Evolutionary conservation across 2,113 vertebrate genomes (phyloP), one percentile per base, ranked within the genome.

Genomic region (Otocyon megalotis): DNA sequence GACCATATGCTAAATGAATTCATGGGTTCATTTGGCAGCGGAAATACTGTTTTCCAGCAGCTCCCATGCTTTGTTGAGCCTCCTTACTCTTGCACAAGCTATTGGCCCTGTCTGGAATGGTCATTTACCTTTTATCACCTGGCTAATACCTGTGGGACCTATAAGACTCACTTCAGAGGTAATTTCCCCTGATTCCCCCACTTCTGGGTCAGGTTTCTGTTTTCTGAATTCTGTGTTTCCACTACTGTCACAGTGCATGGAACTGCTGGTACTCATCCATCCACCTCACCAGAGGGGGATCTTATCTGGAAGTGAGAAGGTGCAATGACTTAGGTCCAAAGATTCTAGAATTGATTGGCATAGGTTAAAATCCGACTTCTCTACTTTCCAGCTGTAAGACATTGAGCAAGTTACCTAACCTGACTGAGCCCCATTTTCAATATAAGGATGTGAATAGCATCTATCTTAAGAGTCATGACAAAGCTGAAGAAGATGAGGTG

Each of bases 111-210:
- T 93, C 74, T 63, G 56, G 58, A 86, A 84, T 48, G 16, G 48
- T 28, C 67, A 56, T 93, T 81, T 81, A 48, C 50, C 63, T 96
- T 87, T 86, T 80, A 85, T 93, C 91, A 85, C 77, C 56, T 94
- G 50, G 56, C 28, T 89, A 83, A 77, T 32, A 43, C 43, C 43
- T 53, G 2, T 14, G 85, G 35, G 65, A 71, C 11, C n/a, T 91
- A 1, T 53, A 95, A 85, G n/a, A 60, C 20, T 88, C 58, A 24
- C 24, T 54, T 56, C 62, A 83, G 60, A 19, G 43, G 50, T 72
- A 79, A 79, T 86, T 88, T 85, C 91, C 60, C 85, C 56, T 60
- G 28, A 80, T 11, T 71, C 35, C 22, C 65, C 62, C 77, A n/a
- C 35, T 67, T 86, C 48, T 56, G 20, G 43, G 11, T 15, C 30